phyloP scores from a whole-genome alignment of 2,797 vertebrate species.

The Mormyrus hasselquistii region DNA sequence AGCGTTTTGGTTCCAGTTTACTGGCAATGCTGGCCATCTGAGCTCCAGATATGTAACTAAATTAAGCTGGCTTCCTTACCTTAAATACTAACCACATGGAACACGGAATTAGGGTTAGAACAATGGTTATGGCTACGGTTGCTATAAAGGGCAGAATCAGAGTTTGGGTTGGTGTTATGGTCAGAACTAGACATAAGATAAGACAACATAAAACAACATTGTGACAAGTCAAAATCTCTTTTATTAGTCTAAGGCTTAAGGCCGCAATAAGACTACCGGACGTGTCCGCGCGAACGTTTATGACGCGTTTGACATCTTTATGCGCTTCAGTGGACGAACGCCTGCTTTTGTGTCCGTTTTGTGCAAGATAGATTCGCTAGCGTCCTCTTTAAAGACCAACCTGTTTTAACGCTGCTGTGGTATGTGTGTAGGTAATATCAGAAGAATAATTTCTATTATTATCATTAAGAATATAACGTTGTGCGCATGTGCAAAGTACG shows the following conservation, averaged over 20 bases:
- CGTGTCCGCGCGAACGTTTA: background rate
- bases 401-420: background rate
- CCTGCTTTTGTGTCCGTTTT: background rate
- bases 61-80: background rate
- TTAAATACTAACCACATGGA: background rate
- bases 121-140: background rate
- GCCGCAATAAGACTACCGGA: background rate
- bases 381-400: background rate
- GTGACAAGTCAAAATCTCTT: background rate
- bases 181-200: background rate
- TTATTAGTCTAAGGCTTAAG: background rate
- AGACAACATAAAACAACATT: background rate
- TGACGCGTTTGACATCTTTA: background rate
- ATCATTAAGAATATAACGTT: background rate
- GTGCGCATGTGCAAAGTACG: background rate
- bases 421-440: background rate
- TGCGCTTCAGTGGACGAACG: background rate
- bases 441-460: background rate
- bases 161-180: background rate
- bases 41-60: background rate
- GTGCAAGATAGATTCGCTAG: background rate
- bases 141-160: background rate
- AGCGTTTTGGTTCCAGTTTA: background rate
- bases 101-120: background rate
- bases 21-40: background rate